Conservation (phyloP, 2,113 vertebrate species). For the Psittacara wagleri region DNA sequence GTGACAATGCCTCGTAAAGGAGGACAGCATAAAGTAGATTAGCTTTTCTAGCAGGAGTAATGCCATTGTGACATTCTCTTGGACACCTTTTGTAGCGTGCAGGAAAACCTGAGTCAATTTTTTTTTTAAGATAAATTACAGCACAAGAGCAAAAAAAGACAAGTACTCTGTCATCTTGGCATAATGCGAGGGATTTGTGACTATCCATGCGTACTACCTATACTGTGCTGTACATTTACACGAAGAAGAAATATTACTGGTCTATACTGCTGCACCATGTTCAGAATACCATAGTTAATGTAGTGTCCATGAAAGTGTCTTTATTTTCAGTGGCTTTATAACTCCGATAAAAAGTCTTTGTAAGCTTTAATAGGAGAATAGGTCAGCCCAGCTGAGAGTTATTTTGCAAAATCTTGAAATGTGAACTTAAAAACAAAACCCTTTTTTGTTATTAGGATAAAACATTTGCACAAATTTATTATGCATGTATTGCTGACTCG, state of each 20-base stretch:
- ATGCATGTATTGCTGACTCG: not conserved
- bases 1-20: slow-evolving; percentile 56
- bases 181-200: slow-evolving; percentile 61
- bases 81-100: slow-evolving; percentile 33
- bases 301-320: slow-evolving; percentile 28
- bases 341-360: slow-evolving; percentile 3
- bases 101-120: slow-evolving; percentile 45
- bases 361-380: not conserved
- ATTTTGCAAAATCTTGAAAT: not conserved
- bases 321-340: slow-evolving; percentile 42
- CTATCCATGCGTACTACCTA: slow-evolving; percentile 28
- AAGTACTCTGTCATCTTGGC: slow-evolving; percentile 70
- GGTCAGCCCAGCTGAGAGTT: not conserved
- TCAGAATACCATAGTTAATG: slow-evolving; percentile 36
- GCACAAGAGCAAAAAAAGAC: slow-evolving; percentile 63
- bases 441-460: not conserved
- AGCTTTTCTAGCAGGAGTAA: slow-evolving; percentile 60
- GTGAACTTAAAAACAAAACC: not conserved
- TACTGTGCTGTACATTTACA: not conserved
- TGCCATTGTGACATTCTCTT: slow-evolving; percentile 58
- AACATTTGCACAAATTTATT: not conserved
- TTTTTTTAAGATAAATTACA: slow-evolving; percentile 68
- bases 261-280: not conserved
- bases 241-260: slow-evolving; percentile 48
- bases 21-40: slow-evolving; percentile 63